Percentiles rank a stretch among this genome's conserved stretches.
Conservation (phyloP, 2,113 vertebrate species). For the Phocoena sinus region DNA sequence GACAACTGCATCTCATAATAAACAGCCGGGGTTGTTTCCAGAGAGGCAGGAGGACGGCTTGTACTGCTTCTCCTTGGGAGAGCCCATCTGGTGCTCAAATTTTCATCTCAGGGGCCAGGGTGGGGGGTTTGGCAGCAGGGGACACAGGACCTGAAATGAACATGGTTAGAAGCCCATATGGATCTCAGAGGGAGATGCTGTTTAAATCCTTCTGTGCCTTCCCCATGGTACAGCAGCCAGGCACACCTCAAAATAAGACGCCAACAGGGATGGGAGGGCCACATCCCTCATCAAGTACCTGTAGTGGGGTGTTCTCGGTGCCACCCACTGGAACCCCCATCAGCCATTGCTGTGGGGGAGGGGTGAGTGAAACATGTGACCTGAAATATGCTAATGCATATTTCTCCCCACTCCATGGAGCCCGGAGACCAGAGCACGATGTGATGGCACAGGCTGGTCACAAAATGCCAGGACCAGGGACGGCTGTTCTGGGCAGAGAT, state of each 20-base stretch:
- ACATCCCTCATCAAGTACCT: neutral
- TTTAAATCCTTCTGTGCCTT: neutral
- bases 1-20: conserved; percentile 6
- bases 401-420: neutral
- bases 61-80: neutral
- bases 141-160: neutral
- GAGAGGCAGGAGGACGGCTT: neutral
- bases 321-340: neutral
- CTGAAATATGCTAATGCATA: neutral
- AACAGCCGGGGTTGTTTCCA: neutral
- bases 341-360: neutral
- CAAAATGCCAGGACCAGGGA: neutral
- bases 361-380: rapidly evolving
- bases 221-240: neutral
- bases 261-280: neutral
- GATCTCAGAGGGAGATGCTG: neutral
- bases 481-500: conserved; percentile 38
- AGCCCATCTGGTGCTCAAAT: neutral
- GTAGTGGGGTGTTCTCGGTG: rapidly evolving
- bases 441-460: neutral
- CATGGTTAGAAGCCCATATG: neutral
- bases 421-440: neutral
- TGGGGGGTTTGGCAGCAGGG: neutral
- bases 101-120: neutral
- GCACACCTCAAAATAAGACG: neutral